Evolutionary conservation across 2,113 vertebrate species (phyloP).

Genomic region (Panthera leo): DNA sequence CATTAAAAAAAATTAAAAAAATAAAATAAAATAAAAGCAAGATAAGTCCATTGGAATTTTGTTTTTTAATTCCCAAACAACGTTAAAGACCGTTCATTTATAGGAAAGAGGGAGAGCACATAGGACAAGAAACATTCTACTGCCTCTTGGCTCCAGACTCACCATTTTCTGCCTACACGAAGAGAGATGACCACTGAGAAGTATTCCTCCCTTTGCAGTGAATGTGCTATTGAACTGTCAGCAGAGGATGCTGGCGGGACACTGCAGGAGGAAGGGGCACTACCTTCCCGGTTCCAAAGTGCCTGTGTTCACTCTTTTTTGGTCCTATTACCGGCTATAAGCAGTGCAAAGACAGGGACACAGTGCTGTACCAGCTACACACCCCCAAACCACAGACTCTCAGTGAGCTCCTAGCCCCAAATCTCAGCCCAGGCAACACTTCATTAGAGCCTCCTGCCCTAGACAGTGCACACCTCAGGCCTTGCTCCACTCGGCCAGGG

Average conservation of each 20-base stretch:
- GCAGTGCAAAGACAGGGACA: background rate
- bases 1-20: no score
- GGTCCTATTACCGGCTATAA: background rate
- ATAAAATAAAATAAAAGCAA: background rate
- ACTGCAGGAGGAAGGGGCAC: background rate
- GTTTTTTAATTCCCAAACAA: background rate
- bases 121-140: background rate
- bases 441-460: fast-evolving
- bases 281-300: background rate
- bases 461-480: fast-evolving
- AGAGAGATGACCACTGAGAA: background rate
- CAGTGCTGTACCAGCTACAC: background rate
- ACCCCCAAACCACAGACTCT: background rate
- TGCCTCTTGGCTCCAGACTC: background rate
- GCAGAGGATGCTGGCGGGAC: background rate
- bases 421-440: background rate
- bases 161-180: background rate
- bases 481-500: no score
- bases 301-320: background rate
- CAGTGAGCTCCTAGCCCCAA: background rate
- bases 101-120: background rate
- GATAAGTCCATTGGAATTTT: background rate
- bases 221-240: background rate
- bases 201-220: background rate
- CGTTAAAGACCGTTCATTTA: background rate